Conservation (phyloP, 2,888 invertebrate genomes). For the Trichopoda pennipes region DNA sequence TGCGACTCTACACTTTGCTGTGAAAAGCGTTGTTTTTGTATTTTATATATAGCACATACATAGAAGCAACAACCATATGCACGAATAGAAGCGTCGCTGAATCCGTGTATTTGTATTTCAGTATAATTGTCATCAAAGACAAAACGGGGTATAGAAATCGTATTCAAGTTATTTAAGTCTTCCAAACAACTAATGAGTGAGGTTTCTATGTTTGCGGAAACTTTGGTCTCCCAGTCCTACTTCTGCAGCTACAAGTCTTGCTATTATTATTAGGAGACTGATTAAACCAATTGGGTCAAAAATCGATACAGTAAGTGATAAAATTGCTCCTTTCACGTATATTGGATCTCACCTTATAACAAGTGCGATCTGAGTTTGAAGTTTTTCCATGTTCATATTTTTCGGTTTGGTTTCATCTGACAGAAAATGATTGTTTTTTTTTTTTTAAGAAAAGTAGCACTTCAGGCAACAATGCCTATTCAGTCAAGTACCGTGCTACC, state of each 20-base stretch:
- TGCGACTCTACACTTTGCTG: slow-evolving; percentile 18
- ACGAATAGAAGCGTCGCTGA: slow-evolving; percentile 20
- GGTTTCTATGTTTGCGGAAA: neutral
- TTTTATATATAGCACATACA: slow-evolving; percentile 4
- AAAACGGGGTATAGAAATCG: slow-evolving; percentile 12
- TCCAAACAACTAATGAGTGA: neutral
- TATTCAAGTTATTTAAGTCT: neutral
- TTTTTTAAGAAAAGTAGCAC: no score
- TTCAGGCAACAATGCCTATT: no score
- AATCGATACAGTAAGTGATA: slow-evolving; percentile 18
- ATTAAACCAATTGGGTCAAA: slow-evolving; percentile 35
- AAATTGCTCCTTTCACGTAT: slow-evolving; percentile 21
- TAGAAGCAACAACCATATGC: slow-evolving; percentile 34
- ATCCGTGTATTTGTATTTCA: slow-evolving; percentile 20
- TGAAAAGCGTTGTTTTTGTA: neutral
- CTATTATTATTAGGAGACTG: slow-evolving; percentile 10
- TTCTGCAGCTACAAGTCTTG: slow-evolving; percentile 25
- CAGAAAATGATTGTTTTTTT: neutral
- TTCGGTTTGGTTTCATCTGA: slow-evolving; percentile 18
- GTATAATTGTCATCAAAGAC: slow-evolving; percentile 8
- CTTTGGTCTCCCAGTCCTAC: slow-evolving; percentile 18
- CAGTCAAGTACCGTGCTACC: no score
- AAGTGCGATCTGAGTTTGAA: no score
- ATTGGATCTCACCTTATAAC: no score
- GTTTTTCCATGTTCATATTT: slow-evolving; percentile 32